These are phyloP conservation scores for Clarias fuscus DNA, from an alignment of 2,797 vertebrate species.

Conservation along the genomic window DNA sequence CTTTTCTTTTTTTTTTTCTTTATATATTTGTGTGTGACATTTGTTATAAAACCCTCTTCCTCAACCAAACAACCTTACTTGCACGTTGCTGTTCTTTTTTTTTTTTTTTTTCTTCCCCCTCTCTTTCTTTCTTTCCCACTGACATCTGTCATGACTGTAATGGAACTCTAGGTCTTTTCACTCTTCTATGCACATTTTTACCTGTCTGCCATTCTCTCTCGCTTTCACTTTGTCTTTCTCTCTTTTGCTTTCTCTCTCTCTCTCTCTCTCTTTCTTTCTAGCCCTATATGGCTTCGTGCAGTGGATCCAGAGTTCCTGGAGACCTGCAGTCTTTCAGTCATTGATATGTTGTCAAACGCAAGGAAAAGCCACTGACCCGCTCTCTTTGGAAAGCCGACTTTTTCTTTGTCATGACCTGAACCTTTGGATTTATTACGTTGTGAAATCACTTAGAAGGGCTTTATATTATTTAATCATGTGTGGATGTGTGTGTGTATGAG, in stretches of 20 bases:
- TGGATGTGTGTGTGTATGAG: constrained; percentile 13
- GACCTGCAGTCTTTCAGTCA: constrained; percentile 54
- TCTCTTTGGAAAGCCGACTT: constrained; percentile 3
- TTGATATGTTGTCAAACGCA: constrained; percentile 41
- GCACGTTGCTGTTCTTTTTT: constrained; percentile 60
- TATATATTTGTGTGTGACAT: constrained; percentile 63
- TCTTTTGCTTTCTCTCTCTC: neutral
- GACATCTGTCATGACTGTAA: constrained; percentile 30
- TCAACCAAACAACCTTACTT: constrained; percentile 58
- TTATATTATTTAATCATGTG: constrained; percentile 31
- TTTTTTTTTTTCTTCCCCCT: neutral
- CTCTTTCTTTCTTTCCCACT: constrained; percentile 28
- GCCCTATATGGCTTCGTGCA: constrained; percentile 52
- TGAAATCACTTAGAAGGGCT: neutral
- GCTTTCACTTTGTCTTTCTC: constrained; percentile 15
- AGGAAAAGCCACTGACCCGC: constrained; percentile 5
- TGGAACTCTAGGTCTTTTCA: constrained; percentile 20
- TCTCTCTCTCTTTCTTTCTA: constrained; percentile 49
- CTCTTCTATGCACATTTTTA: constrained; percentile 61
- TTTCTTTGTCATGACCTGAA: neutral
- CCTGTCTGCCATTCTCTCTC: constrained; percentile 59
- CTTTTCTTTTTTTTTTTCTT: constrained; percentile 38
- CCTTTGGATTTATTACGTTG: neutral
- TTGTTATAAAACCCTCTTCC: constrained; percentile 61
- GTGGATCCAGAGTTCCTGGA: constrained; percentile 44